A percentile compares a stretch with the other conserved stretches of the same genome.
Conservation (phyloP, 2,113 vertebrate species). For the Colistium nudipinnis region DNA sequence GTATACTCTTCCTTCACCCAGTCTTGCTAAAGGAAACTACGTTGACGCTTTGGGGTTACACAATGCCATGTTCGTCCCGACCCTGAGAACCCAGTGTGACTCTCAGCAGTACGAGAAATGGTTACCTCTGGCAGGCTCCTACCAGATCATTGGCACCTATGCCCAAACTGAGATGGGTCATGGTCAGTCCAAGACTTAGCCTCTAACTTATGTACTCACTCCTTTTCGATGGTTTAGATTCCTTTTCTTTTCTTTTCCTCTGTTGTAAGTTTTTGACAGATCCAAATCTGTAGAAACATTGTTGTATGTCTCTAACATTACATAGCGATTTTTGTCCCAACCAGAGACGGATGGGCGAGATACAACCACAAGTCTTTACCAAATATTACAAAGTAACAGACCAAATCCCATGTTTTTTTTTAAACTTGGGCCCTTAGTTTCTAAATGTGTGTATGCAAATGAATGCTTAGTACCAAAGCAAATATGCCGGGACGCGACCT, state of each 20-base stretch:
- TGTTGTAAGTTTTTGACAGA: slow-evolving; percentile 77
- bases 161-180: slow-evolving; percentile 97
- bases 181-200: slow-evolving; percentile 87
- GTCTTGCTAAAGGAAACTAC: slow-evolving; percentile 33
- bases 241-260: slow-evolving; percentile 10
- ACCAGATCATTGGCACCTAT: slow-evolving; percentile 91
- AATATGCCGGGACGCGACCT: too few species aligned
- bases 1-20: slow-evolving; percentile 62
- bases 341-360: too few species aligned
- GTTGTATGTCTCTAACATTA: background rate
- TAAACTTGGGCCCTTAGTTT: too few species aligned
- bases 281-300: slow-evolving; percentile 26
- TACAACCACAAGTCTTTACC: too few species aligned
- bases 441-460: too few species aligned
- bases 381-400: too few species aligned
- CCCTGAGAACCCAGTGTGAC: slow-evolving; percentile 86
- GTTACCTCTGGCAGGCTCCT: slow-evolving; percentile 82
- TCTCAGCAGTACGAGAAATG: slow-evolving; percentile 90
- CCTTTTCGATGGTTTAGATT: background rate
- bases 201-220: background rate
- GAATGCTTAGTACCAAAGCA: too few species aligned
- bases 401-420: too few species aligned
- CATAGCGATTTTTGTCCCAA: background rate
- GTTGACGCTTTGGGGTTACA: slow-evolving; percentile 85
- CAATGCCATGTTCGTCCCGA: slow-evolving; percentile 92